Base-by-base conservation (phyloP, 2,113 vertebrate genomes). In the Microcebus murinus region DNA sequence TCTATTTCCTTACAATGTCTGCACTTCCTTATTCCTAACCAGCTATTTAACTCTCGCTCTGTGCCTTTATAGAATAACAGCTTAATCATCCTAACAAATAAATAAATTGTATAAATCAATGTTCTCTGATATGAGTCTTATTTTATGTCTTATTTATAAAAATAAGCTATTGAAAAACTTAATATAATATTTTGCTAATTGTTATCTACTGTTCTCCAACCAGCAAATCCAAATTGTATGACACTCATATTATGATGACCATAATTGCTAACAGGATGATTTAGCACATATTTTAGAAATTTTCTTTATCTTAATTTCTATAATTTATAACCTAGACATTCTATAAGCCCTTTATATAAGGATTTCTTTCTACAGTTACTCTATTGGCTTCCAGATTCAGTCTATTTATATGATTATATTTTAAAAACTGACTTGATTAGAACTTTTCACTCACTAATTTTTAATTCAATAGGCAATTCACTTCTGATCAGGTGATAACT, bases 1-100 rank as follows among this genome's bases (percentile, higher is more conserved):
- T 97, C 67, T 93, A 80, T 98, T 98, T 96, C 87, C 82, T 95
- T 95, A 85, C 0, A 94, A 52, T 91, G 81, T 68, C 73, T 87
- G 10, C 31, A 57, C 48, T 70, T 86, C 31, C n/a, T 71, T 42
- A 52, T 82, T 70, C 8, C 14, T 39, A 76, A 67, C 31, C n/a
- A 77, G 39, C 29, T 79, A 71, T 81, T 59, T 86, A 82, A 57
- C 27, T 79, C n/a, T 85, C 65, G 29, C 8, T 83, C 13, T 39
- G 83, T 76, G 31, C 10, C 36, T 84, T 96, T 73, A 29, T 36
- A 29, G 34, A 85, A 84, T 73, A 90, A 65, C 27, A 79, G 23
- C 4, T 80, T 84, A 67, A 91, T 59, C 39, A 68, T 87, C 31
- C 6, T 7, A 39, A 71, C 6, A 81, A 85, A 80, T 80, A 94